These are phyloP conservation scores for Myiagra hebetior DNA, from an alignment of 2,113 vertebrate genomes.

Conservation along the genomic window DNA sequence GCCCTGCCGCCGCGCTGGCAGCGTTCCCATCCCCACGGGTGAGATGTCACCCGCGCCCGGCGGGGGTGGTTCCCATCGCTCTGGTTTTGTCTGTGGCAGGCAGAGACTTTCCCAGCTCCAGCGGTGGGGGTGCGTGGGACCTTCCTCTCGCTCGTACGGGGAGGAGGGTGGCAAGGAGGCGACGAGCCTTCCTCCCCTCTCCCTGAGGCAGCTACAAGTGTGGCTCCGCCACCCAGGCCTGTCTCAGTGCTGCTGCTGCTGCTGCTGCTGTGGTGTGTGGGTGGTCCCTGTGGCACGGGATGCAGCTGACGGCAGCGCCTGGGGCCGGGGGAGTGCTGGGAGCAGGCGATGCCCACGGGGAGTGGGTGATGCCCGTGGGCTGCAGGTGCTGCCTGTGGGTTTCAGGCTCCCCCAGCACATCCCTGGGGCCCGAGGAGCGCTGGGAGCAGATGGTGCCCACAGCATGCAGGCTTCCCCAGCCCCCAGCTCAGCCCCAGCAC, in stretches of 20 bases:
- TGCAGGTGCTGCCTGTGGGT: background rate
- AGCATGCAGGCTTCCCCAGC: background rate
- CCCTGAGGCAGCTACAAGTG: background rate
- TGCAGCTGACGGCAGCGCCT: background rate
- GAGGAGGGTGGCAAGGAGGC: constrained; percentile 2
- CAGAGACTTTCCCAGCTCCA: constrained; percentile 1
- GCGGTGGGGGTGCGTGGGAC: background rate
- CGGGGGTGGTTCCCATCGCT: constrained; percentile 8
- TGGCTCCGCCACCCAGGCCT: background rate
- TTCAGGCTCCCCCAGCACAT: background rate
- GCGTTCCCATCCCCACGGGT: constrained; percentile 13
- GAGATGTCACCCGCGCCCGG: background rate
- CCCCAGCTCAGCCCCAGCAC: background rate
- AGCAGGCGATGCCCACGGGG: accelerated
- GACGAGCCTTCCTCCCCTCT: constrained; percentile 6
- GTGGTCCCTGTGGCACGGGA: background rate
- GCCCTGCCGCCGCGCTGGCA: background rate
- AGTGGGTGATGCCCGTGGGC: background rate
- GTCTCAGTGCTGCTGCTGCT: background rate
- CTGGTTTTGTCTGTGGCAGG: background rate
- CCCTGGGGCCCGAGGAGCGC: background rate
- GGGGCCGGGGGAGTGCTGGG: background rate
- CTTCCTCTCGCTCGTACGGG: background rate
- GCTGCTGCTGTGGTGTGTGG: background rate
- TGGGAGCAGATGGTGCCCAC: background rate